Evolutionary conservation across 2,113 vertebrate genomes (phyloP), one percentile per base, ranked within the genome.

Genomic region (Myotis brandtii): DNA sequence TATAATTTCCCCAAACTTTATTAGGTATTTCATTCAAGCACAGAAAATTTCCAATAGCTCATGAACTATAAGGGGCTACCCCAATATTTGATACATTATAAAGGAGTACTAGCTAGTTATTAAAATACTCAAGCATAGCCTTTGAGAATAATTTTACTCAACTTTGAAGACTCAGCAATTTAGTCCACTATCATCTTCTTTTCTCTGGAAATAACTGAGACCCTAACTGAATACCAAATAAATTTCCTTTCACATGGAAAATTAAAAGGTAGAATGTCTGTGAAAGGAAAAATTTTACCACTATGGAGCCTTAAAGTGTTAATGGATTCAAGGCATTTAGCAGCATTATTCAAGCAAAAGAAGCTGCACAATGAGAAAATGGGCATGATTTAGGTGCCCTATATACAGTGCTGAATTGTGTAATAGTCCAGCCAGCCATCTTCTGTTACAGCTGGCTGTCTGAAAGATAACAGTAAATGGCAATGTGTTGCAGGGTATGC

Each of bases 91-190:
- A 46, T 56, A 34, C 14, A 75, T 77, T 70, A 50, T 59, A 43
- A n/a, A 93, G 37, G 21, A 81, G 17, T 54, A 86, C 37, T 95
- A 86, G 27, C 13, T 87, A 67, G 12, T n/a, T 92, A 62, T 46
- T 94, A 77, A 84, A 93, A 88, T 88, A 81, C 90, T 94, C 43
- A 95, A 76, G 84, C 40, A 95, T 6, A 91, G 66, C 10, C 66
- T 95, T 92, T 94, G 40, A 72, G 69, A 95, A 86, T 83, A 86
- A 96, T 83, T 96, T 89, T 79, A 64, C 32, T 64, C 62, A 83
- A 66, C n/a, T 72, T 89, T 89, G 75, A 75, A 82, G 46, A 93
- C 75, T 82, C 16, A 87, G 64, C 27, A 92, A 70, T 75, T 77
- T 91, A 86, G n/a, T 77, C 25, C 37, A 85, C 37, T 73, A 77